These are phyloP conservation scores for Drosophila orena DNA, from an alignment of 1,140 invertebrate species.

Conservation along the genomic window DNA sequence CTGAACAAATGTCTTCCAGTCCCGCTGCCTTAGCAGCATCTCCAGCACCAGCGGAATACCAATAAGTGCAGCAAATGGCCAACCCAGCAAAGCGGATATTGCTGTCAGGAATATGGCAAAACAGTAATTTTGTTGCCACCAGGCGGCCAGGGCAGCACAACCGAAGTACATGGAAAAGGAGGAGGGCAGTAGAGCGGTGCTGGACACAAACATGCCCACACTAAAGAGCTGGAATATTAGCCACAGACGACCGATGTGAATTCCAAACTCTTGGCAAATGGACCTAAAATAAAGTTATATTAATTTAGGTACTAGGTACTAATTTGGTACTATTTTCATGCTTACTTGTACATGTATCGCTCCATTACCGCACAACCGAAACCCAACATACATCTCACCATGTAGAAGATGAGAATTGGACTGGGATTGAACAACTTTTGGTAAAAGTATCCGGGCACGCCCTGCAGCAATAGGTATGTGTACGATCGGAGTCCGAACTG, in stretches of 20 bases:
- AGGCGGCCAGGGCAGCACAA: slow-evolving; percentile 92
- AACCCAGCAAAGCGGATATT: slow-evolving; percentile 91
- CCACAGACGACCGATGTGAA: slow-evolving; percentile 93
- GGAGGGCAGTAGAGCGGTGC: slow-evolving; percentile 96
- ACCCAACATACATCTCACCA: slow-evolving; percentile 93
- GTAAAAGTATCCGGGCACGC: slow-evolving; percentile 93
- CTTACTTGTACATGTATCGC: slow-evolving; percentile 97
- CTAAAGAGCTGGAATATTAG: slow-evolving; percentile 93
- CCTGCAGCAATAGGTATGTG: slow-evolving; percentile 94
- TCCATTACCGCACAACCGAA: slow-evolving; percentile 93
- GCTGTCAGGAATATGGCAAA: slow-evolving; percentile 94
- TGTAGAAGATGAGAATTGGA: slow-evolving; percentile 95
- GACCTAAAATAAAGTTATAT: slow-evolving; percentile 87
- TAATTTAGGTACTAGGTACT: too few relatives aligned
- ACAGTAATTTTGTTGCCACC: slow-evolving; percentile 92
- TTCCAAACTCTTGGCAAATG: slow-evolving; percentile 94
- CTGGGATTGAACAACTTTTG: slow-evolving; percentile 90
- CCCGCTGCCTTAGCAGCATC: slow-evolving; percentile 89
- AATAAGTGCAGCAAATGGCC: slow-evolving; percentile 96
- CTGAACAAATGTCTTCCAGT: slow-evolving; percentile 89
- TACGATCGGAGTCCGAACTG: slow-evolving; percentile 97
- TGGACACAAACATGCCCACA: slow-evolving; percentile 96
- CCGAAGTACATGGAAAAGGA: slow-evolving; percentile 95
- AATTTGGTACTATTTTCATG: slow-evolving; percentile 14
- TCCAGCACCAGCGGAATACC: slow-evolving; percentile 96